Conservation (phyloP, 2,888 invertebrate genomes). For the Dendrolimus houi region DNA sequence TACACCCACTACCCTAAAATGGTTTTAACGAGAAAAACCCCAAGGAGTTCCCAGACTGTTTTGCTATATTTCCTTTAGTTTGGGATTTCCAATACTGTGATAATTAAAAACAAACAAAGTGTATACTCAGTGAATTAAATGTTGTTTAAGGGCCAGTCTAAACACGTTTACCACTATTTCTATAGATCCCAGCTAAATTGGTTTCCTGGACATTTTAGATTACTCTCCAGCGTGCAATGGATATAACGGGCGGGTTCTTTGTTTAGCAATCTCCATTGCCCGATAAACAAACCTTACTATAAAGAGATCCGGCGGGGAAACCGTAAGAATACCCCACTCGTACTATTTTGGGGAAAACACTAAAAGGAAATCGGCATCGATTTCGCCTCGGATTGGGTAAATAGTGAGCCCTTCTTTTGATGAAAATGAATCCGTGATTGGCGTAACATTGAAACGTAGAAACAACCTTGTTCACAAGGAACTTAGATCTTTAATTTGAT, state of each 20-base stretch:
- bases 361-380: slow-evolving; percentile 29
- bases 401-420: slow-evolving; percentile 17
- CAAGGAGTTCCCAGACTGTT: too few species aligned
- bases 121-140: background rate
- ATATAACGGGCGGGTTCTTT: slow-evolving; percentile 30
- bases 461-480: slow-evolving; percentile 9
- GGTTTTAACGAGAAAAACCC: too few species aligned
- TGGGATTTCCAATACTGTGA: too few species aligned
- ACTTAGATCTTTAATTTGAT: too few species aligned
- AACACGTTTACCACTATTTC: background rate
- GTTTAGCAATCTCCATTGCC: slow-evolving; percentile 36
- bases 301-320: slow-evolving; percentile 36
- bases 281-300: slow-evolving; percentile 44
- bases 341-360: slow-evolving; percentile 36
- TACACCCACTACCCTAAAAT: too few species aligned
- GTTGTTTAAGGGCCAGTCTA: slow-evolving; percentile 3
- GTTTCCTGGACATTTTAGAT: slow-evolving; percentile 34
- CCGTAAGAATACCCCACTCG: slow-evolving; percentile 21
- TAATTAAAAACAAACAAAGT: too few species aligned
- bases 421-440: slow-evolving; percentile 32
- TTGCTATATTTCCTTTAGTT: too few species aligned
- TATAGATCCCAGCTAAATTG: slow-evolving; percentile 25
- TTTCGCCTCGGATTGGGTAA: slow-evolving; percentile 24
- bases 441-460: slow-evolving; percentile 15
- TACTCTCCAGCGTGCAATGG: slow-evolving; percentile 30